Evolutionary conservation across 1,140 invertebrate genomes (phyloP).

Genomic region (Ceratina japonica): DNA sequence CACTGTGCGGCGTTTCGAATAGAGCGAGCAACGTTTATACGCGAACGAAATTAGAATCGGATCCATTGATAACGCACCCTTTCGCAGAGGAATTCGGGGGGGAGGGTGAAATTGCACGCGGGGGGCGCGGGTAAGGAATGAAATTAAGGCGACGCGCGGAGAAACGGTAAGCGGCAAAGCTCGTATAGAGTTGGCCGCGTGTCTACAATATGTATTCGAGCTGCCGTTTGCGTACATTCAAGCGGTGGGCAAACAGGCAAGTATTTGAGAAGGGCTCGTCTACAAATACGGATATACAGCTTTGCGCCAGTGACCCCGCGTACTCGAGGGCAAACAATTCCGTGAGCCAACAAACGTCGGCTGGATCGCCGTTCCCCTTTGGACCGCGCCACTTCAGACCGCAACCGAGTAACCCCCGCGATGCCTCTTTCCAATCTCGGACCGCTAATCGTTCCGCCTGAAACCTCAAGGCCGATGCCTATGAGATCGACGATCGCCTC

Average conservation of each 20-base stretch:
- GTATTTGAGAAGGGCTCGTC: constrained; percentile 62
- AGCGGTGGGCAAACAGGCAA: constrained; percentile 61
- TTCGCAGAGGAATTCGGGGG: background rate
- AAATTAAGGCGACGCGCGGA: constrained; percentile 40
- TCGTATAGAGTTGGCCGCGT: constrained; percentile 6
- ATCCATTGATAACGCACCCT: background rate
- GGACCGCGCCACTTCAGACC: constrained; percentile 24
- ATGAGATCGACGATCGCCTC: too few relatives aligned
- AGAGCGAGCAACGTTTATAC: too few relatives aligned
- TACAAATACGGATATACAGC: constrained; percentile 60
- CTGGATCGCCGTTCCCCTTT: constrained; percentile 40
- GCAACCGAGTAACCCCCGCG: constrained; percentile 18
- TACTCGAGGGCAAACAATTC: constrained; percentile 54
- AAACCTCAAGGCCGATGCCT: too few relatives aligned
- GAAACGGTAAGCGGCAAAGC: constrained; percentile 20
- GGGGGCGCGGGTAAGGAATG: constrained; percentile 4
- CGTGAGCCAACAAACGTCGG: constrained; percentile 48
- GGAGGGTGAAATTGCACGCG: background rate
- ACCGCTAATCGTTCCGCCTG: constrained; percentile 40
- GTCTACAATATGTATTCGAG: constrained; percentile 56
- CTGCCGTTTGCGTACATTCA: constrained; percentile 58
- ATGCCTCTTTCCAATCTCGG: constrained; percentile 22
- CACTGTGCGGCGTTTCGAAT: too few relatives aligned
- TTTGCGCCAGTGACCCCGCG: constrained; percentile 52
- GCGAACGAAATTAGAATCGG: background rate